Conservation (phyloP, 2,797 vertebrate species). For the Myripristis jacobus region DNA sequence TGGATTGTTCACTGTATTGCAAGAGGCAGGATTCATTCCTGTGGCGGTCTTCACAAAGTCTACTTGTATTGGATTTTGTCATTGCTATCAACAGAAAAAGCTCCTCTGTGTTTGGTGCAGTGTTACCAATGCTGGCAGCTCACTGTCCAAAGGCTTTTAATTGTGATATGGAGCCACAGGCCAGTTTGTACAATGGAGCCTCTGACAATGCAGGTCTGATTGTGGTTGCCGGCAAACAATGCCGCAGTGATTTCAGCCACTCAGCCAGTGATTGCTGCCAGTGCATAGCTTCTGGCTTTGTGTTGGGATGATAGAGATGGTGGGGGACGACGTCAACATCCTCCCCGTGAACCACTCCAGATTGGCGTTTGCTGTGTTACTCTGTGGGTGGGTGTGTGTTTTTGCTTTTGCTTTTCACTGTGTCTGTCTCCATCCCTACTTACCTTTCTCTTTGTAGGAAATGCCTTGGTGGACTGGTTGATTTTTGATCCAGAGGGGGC, state of each 20-base stretch:
- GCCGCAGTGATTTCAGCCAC: slow-evolving; percentile 65
- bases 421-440: neutral
- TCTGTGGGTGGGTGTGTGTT: slow-evolving; percentile 32
- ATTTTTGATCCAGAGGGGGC: slow-evolving; percentile 17
- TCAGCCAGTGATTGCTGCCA: slow-evolving; percentile 68
- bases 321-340: slow-evolving; percentile 46
- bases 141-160: slow-evolving; percentile 57
- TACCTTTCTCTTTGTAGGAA: neutral
- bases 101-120: slow-evolving; percentile 22
- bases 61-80: slow-evolving; percentile 38
- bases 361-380: slow-evolving; percentile 29
- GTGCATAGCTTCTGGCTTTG: slow-evolving; percentile 48
- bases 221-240: slow-evolving; percentile 74
- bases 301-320: slow-evolving; percentile 47
- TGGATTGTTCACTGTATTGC: slow-evolving; percentile 1
- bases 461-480: slow-evolving; percentile 8
- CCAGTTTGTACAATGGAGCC: slow-evolving; percentile 40
- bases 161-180: slow-evolving; percentile 43
- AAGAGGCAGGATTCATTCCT: slow-evolving; percentile 9
- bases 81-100: slow-evolving; percentile 33
- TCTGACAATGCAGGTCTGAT: slow-evolving; percentile 76
- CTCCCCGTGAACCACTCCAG: slow-evolving; percentile 43
- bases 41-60: slow-evolving; percentile 28
- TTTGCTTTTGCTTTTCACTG: slow-evolving; percentile 1
- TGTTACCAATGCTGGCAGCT: slow-evolving; percentile 25